Percentiles rank a stretch among this genome's conserved stretches.
Evolutionary conservation across 2,888 invertebrate genomes (phyloP).

Genomic region (Hydroisotoma schaefferi): DNA sequence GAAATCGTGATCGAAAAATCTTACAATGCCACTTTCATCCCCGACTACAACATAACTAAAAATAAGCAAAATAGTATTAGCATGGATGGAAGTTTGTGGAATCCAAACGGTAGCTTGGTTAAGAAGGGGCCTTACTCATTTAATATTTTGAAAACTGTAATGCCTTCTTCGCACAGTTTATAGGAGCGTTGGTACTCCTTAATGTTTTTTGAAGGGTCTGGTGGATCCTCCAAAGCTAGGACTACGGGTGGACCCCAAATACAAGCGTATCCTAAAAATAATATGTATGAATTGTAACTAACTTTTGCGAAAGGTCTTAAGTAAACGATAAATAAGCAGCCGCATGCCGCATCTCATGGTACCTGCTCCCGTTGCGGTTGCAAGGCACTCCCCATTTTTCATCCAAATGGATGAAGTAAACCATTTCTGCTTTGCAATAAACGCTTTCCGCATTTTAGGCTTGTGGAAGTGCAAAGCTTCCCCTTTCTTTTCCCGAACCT

Average conservation of each 20-base stretch:
- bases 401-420: constrained; percentile 43
- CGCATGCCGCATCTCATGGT: not conserved
- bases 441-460: constrained; percentile 28
- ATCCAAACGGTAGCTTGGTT: no score
- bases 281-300: not conserved
- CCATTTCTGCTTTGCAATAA: constrained; percentile 27
- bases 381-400: constrained; percentile 31
- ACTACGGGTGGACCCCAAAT: constrained; percentile 38
- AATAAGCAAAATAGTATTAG: not conserved
- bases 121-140: constrained; percentile 27
- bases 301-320: not conserved
- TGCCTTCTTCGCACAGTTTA: constrained; percentile 34
- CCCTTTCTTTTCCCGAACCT: not conserved
- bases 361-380: constrained; percentile 42
- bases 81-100: no score
- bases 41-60: constrained; percentile 38
- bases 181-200: constrained; percentile 37
- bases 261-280: constrained; percentile 22
- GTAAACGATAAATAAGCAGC: not conserved
- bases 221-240: constrained; percentile 34
- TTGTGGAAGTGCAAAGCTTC: constrained; percentile 18
- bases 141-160: constrained; percentile 34
- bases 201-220: constrained; percentile 39
- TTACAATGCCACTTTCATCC: constrained; percentile 40
- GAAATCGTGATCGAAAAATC: constrained; percentile 43